phyloP scores from a whole-genome alignment of 2,888 invertebrate genomes.

The Rhagophthalmus giganteus region DNA sequence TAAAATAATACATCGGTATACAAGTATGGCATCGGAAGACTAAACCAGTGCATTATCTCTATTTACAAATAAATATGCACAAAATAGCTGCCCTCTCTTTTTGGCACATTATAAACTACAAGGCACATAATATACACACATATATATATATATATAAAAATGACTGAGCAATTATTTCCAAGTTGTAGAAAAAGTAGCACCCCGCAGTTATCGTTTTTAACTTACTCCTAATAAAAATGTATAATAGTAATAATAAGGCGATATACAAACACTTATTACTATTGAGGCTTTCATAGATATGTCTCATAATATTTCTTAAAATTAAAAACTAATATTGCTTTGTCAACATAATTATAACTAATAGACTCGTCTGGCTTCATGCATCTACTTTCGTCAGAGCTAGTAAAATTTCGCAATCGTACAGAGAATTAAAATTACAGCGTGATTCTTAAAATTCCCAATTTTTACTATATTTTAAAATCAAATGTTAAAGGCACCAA shows the following conservation, averaged over 20 bases:
- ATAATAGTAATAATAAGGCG: conserved; percentile 20
- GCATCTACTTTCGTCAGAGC: conserved; percentile 1
- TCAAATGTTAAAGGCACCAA: background rate
- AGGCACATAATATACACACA: no score
- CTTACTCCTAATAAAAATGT: conserved; percentile 12
- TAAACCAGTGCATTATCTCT: conserved; percentile 22
- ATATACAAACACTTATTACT: conserved; percentile 22
- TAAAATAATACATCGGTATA: conserved; percentile 21
- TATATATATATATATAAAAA: conserved; percentile 15
- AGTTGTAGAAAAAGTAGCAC: conserved; percentile 17
- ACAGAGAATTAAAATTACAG: no score
- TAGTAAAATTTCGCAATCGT: conserved; percentile 4
- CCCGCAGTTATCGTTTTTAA: conserved; percentile 12
- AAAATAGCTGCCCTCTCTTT: conserved; percentile 31
- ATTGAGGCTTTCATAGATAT: conserved; percentile 28
- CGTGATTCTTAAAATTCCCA: no score
- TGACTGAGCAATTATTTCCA: conserved; percentile 26
- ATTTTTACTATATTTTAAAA: conserved; percentile 1
- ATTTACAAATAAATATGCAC: conserved; percentile 25
- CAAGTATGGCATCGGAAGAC: conserved; percentile 31
- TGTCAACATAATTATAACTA: conserved; percentile 17
- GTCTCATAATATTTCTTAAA: conserved; percentile 9
- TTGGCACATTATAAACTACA: conserved; percentile 32
- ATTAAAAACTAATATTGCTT: conserved; percentile 25
- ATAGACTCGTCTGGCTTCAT: conserved; percentile 27